Base-by-base conservation (phyloP, 2,113 vertebrate species). In the Trinectes maculatus region DNA sequence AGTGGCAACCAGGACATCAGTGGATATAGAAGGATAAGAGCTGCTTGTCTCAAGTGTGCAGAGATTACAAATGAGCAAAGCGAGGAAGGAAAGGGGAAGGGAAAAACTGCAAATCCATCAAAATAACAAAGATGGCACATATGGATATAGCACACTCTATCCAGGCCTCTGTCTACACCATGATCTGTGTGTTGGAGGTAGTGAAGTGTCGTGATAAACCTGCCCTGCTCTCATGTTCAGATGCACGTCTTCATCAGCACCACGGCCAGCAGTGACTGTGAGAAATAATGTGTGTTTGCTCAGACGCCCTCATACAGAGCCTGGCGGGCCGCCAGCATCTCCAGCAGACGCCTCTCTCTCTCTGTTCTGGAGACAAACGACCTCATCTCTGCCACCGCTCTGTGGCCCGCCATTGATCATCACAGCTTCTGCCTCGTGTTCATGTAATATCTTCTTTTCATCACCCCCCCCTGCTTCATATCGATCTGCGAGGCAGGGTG, bases 381-480 rank as follows among this genome's bases (percentile, higher is more conserved):
- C 85, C 67, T 69, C 54, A 71, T 76, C 22, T 49, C 51, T 76
- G 37, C 69, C 63, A 57, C 47, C 15, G 18, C 65, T 66, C 65
- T 66, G 58, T 13, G 68, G 34, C 70, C 55, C 37, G 2, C 75
- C 82, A 89, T 89, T 61, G 54, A 85, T 90, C 87, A 86, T 74
- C 55, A 10, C 56, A 5, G 60, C 68, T 76, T 55, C 22, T 52
- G 22, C 10, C 40, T 54, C 33, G 13, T 8, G 51, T 31, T 70
- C 47, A 52, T 74, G 53, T 72, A n/a, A 49, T 74, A 48, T 39
- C 55, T 71, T 75, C 40, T 71, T 71, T 62, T 57, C 75, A 57
- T 74, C 75, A 60, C 62, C 29, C 46, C 64, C 24, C 71, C 24
- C 71, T 5, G 61, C 79, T 84, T 53, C 74, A 28, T 71, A 89